phyloP scores from a whole-genome alignment of 2,888 invertebrate species.

The Melanotus villosus region DNA sequence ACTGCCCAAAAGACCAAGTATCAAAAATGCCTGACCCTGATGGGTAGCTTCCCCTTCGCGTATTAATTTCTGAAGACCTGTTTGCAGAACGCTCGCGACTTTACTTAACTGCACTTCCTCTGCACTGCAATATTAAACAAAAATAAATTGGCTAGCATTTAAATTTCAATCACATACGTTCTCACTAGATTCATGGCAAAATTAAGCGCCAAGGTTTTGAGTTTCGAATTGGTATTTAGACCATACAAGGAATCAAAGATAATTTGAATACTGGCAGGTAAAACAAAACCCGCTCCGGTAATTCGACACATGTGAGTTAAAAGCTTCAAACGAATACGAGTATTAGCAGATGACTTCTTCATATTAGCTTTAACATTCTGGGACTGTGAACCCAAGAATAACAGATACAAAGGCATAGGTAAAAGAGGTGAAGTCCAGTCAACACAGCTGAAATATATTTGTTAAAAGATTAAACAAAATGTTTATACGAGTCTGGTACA shows the following conservation, averaged over 20 bases:
- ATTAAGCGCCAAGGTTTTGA: slow-evolving; percentile 85
- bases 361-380: slow-evolving; percentile 75
- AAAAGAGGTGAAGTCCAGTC: slow-evolving; percentile 83
- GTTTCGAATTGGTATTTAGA: slow-evolving; percentile 84
- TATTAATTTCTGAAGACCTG: slow-evolving; percentile 81
- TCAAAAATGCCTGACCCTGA: slow-evolving; percentile 80
- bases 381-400: slow-evolving; percentile 82
- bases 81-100: slow-evolving; percentile 80
- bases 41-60: slow-evolving; percentile 75
- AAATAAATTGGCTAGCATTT: slow-evolving; percentile 2
- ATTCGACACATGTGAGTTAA: slow-evolving; percentile 86
- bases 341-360: slow-evolving; percentile 84
- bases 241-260: slow-evolving; percentile 92
- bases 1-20: slow-evolving; percentile 79
- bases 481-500: slow-evolving; percentile 34
- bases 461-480: slow-evolving; percentile 25
- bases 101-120: slow-evolving; percentile 74
- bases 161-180: slow-evolving; percentile 73
- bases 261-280: slow-evolving; percentile 87
- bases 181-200: slow-evolving; percentile 86
- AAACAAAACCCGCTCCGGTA: slow-evolving; percentile 79
- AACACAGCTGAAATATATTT: slow-evolving; percentile 72
- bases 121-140: slow-evolving; percentile 69
- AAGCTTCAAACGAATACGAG: slow-evolving; percentile 87
- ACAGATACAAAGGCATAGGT: slow-evolving; percentile 81